A percentile compares a stretch with the other conserved stretches of the same genome.
These are phyloP conservation scores for Cepaea nemoralis DNA, from an alignment of 1,140 invertebrate species.

Conservation along the genomic window DNA sequence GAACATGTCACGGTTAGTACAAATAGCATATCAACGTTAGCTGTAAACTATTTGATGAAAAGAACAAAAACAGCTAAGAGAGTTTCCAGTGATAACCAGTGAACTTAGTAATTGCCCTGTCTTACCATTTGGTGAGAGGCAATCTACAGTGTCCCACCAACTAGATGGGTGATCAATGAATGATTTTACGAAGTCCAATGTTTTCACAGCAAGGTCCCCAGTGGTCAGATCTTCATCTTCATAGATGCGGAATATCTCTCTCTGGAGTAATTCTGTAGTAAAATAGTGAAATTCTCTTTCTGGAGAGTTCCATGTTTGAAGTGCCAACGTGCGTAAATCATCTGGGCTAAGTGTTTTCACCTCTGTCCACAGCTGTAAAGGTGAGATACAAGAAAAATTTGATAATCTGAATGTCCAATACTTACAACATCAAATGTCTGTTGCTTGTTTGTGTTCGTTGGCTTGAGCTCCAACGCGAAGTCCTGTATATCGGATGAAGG, in stretches of 20 bases:
- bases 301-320: conserved; percentile 37
- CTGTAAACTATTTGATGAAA: too few species aligned
- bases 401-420: too few species aligned
- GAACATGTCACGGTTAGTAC: too few species aligned
- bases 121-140: conserved; percentile 42
- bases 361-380: conserved; percentile 36
- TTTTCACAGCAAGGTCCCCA: conserved; percentile 1
- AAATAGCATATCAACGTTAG: too few species aligned
- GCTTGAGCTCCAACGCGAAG: too few species aligned
- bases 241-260: conserved; percentile 14
- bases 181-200: conserved; percentile 35
- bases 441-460: too few species aligned
- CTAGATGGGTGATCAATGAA: conserved; percentile 39
- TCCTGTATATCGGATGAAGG: too few species aligned
- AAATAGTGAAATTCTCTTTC: conserved; percentile 45
- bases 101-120: too few species aligned
- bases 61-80: too few species aligned
- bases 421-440: too few species aligned
- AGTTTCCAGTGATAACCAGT: too few species aligned
- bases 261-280: conserved; percentile 29
- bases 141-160: conserved; percentile 51
- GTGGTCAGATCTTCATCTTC: neutral
- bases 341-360: conserved; percentile 14
- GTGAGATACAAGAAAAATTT: neutral
- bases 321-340: conserved; percentile 27